phyloP scores from a whole-genome alignment of 2,888 invertebrate genomes.

The Tricholauxania praeusta region DNA sequence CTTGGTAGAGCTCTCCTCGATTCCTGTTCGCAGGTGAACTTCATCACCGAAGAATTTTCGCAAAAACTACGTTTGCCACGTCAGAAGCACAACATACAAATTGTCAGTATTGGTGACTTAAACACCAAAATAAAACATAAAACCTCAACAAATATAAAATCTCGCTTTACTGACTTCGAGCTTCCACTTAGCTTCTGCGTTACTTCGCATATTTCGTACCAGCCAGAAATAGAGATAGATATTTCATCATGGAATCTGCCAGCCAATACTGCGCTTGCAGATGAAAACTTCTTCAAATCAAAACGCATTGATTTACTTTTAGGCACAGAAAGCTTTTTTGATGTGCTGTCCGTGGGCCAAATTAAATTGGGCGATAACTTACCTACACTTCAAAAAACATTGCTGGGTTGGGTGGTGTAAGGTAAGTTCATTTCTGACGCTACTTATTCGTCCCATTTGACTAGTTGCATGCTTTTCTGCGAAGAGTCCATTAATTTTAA shows the following conservation, averaged over 20 bases:
- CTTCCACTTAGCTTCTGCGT: conserved; percentile 38
- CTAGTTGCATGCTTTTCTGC: conserved; percentile 21
- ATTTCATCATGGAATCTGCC: conserved; percentile 43
- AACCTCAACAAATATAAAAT: conserved; percentile 37
- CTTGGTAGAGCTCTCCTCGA: conserved; percentile 41
- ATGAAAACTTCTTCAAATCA: too few species aligned
- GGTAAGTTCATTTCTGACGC: conserved; percentile 32
- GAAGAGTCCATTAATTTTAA: conserved; percentile 14
- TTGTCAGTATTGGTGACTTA: conserved; percentile 40
- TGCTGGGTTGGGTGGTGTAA: conserved; percentile 46
- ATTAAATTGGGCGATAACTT: conserved; percentile 41
- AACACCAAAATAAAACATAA: conserved; percentile 24
- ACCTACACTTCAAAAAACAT: conserved; percentile 46
- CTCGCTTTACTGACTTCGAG: conserved; percentile 38
- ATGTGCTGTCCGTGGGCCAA: conserved; percentile 44
- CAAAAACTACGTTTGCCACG: conserved; percentile 35
- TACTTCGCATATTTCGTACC: conserved; percentile 45
- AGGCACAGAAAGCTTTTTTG: conserved; percentile 40
- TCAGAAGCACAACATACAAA: conserved; percentile 26
- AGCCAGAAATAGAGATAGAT: conserved; percentile 44
- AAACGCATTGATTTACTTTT: conserved; percentile 44
- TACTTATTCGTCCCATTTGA: not conserved
- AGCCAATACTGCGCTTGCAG: too few species aligned
- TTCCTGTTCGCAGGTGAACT: conserved; percentile 40
- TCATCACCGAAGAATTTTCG: conserved; percentile 38